phyloP scores from a whole-genome alignment of 2,888 invertebrate species.

The Apamea anceps region DNA sequence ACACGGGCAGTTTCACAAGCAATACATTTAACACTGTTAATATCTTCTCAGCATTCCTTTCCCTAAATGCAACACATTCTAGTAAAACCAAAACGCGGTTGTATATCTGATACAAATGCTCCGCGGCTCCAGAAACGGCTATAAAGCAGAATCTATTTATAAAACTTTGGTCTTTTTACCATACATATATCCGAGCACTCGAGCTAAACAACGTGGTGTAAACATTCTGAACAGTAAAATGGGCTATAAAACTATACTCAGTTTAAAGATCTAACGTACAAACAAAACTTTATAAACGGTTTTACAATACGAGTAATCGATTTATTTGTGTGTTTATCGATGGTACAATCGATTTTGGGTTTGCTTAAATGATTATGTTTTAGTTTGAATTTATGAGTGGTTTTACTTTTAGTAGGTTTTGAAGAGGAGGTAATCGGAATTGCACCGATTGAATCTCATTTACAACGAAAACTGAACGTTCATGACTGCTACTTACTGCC shows the following conservation, averaged over 20 bases:
- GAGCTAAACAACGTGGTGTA: conserved; percentile 37
- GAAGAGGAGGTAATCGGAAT: not conserved
- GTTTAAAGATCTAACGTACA: conserved; percentile 24
- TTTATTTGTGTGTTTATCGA: conserved; percentile 31
- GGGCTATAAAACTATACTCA: conserved; percentile 47
- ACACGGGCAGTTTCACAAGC: not conserved
- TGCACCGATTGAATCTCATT: not conserved
- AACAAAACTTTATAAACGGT: conserved; percentile 19
- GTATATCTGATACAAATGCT: conserved; percentile 2
- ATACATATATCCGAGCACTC: conserved; percentile 37
- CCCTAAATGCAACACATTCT: not conserved
- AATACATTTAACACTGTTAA: not conserved
- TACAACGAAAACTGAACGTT: not conserved
- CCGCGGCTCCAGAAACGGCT: not conserved
- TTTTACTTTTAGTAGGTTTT: not conserved
- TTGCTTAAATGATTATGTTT: conserved; percentile 16
- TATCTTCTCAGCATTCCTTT: not conserved
- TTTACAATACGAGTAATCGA: conserved; percentile 45
- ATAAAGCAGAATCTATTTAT: conserved; percentile 39
- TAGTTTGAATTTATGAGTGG: conserved; percentile 11
- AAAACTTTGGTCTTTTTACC: conserved; percentile 16
- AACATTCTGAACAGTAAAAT: conserved; percentile 58
- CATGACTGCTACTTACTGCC: not conserved
- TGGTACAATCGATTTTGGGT: conserved; percentile 38
- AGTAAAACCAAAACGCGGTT: conserved; percentile 1